These are phyloP conservation scores for Argya squamiceps DNA, from an alignment of 2,797 vertebrate genomes.

Conservation along the genomic window DNA sequence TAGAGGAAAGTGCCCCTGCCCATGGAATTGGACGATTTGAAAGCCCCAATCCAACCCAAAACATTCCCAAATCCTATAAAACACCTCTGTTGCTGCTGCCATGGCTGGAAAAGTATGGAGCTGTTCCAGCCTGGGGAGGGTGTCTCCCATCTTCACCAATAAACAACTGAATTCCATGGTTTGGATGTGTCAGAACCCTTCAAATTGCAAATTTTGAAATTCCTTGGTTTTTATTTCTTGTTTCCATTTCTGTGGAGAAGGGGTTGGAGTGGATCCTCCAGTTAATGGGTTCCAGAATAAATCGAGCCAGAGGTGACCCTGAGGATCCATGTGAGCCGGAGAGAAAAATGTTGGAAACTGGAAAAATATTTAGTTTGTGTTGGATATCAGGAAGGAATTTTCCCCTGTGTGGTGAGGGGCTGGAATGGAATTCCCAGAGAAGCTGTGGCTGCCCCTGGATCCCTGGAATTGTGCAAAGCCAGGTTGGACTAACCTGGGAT, in stretches of 20 bases:
- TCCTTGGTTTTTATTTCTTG: neutral
- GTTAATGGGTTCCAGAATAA: neutral
- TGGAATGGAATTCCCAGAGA: neutral
- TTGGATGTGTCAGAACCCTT: neutral
- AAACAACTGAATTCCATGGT: neutral
- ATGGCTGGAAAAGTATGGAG: fast-evolving
- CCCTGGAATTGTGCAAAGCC: neutral
- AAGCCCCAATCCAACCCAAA: neutral
- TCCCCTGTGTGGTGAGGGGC: neutral
- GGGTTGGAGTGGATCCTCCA: neutral
- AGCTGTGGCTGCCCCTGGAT: neutral
- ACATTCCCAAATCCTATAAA: neutral
- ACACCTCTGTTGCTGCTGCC: neutral
- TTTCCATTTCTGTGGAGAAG: neutral
- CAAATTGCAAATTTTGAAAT: neutral
- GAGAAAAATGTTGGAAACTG: neutral
- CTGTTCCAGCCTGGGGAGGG: fast-evolving
- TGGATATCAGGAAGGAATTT: neutral
- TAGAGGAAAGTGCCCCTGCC: fast-evolving
- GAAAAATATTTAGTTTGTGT: neutral
- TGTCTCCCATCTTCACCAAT: neutral
- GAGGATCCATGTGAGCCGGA: neutral
- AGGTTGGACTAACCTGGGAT: neutral
- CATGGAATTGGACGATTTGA: too few species aligned
- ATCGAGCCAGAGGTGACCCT: neutral